phyloP scores from a whole-genome alignment of 2,797 vertebrate species.

The Manis pentadactyla region DNA sequence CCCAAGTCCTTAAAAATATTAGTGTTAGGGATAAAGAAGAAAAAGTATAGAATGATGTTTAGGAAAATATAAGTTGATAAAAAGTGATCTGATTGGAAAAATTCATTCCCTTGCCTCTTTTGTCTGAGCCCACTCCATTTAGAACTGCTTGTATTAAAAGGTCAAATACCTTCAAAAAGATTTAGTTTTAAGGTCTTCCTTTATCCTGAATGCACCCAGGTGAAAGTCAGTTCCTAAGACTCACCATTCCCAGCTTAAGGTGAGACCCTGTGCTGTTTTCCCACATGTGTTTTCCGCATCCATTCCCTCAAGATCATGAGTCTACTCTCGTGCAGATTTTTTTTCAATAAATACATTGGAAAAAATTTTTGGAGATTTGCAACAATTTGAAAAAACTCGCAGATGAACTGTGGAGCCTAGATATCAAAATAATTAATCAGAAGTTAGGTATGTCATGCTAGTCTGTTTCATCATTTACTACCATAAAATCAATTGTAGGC shows the following conservation, averaged over 20 bases:
- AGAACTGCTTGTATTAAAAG: not conserved
- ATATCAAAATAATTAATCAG: too few relatives aligned
- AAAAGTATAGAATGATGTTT: not conserved
- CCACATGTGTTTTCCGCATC: not conserved
- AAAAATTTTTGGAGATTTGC: too few relatives aligned
- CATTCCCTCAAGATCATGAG: not conserved
- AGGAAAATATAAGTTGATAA: not conserved
- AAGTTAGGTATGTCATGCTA: too few relatives aligned
- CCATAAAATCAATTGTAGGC: too few relatives aligned
- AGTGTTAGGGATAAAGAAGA: not conserved
- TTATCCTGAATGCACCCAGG: not conserved
- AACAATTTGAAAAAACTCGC: too few relatives aligned
- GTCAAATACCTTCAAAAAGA: not conserved
- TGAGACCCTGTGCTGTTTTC: not conserved
- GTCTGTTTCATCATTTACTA: too few relatives aligned
- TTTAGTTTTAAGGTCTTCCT: not conserved
- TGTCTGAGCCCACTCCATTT: not conserved
- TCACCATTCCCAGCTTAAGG: not conserved
- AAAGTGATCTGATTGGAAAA: not conserved
- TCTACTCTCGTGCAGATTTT: too few relatives aligned
- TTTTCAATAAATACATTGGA: too few relatives aligned
- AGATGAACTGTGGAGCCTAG: too few relatives aligned
- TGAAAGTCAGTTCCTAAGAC: not conserved
- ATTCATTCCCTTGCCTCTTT: not conserved
- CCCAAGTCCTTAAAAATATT: not conserved